phyloP scores from a whole-genome alignment of 2,888 invertebrate genomes.

The Megalurothrips usitatus region DNA sequence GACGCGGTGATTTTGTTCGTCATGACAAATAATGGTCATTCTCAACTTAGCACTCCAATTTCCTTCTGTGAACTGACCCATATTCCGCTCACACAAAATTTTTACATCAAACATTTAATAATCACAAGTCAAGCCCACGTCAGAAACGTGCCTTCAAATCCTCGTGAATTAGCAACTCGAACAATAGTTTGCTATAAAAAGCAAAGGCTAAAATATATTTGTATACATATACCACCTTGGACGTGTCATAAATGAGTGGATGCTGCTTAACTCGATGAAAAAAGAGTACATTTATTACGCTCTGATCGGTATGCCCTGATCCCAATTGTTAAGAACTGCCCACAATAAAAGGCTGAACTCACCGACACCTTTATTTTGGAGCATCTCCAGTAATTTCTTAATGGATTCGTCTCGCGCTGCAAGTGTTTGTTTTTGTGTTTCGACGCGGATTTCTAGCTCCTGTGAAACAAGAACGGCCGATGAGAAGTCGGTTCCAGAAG shows the following conservation, averaged over 20 bases:
- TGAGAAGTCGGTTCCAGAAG: constrained; percentile 8
- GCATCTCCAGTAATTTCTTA: constrained; percentile 96
- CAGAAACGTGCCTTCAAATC: constrained; percentile 28
- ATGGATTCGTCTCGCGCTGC: constrained; percentile 96
- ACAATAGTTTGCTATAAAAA: too few relatives aligned
- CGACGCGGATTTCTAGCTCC: constrained; percentile 94
- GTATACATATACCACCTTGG: background rate
- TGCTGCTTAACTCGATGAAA: background rate
- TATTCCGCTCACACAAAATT: too few relatives aligned
- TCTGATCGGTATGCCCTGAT: background rate
- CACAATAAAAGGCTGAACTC: constrained; percentile 47
- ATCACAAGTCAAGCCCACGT: background rate
- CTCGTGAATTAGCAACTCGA: background rate
- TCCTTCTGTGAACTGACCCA: too few relatives aligned
- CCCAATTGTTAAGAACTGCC: constrained; percentile 16
- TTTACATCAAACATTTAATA: too few relatives aligned
- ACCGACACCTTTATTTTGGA: constrained; percentile 96
- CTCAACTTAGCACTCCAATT: too few relatives aligned
- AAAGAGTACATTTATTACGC: too few relatives aligned
- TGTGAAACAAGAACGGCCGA: constrained; percentile 47
- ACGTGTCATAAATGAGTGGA: background rate
- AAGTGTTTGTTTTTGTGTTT: constrained; percentile 96
- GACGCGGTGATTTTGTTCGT: too few relatives aligned
- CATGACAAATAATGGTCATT: too few relatives aligned
- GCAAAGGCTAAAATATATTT: background rate